Evolutionary conservation across 1,140 invertebrate species (phyloP), one percentile per base, ranked within the genome.

Genomic region (Drosophila setifemur): DNA sequence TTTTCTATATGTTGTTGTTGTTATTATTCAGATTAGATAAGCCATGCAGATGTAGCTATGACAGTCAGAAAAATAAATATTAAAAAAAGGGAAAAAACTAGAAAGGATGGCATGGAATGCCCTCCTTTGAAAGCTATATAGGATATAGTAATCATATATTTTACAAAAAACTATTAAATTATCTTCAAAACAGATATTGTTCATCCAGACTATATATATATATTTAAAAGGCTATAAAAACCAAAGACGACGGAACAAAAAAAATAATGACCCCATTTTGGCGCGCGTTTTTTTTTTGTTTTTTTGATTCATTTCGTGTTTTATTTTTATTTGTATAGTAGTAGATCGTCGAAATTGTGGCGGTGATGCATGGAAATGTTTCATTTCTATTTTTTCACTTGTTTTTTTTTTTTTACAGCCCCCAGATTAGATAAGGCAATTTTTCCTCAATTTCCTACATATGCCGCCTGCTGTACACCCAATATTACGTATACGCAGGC

Each of bases 401-500:
- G 5, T 40, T 39, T 50, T 28, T 26, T 40, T n/a, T 7, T 5
- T 39, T 68, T 42, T 54, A 73, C 73, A 71, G 53, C 68, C n/a
- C n/a, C 45, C 58, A 60, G 78, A 83, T 82, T 61, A 82, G 78
- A 82, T 82, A 82, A 31, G 47, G 5, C 3, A 16, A 47, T 21
- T 25, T 60, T 29, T 43, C 16, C n/a, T n/a, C n/a, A n/a, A n/a
- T n/a, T n/a, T n/a, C n/a, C n/a, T n/a, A n/a, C n/a, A n/a, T n/a
- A n/a, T n/a, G n/a, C n/a, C n/a, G n/a, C n/a, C n/a, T n/a, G n/a
- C n/a, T 7, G 31, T 37, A 37, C 33, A 37, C 33, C 33, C 16
- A 33, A 33, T 12, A 37, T 12, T 18, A 37, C 6, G 33, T 37
- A 8, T 37, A 37, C 33, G 33, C n/a, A n/a, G n/a, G n/a, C n/a